A percentile compares a stretch with the other conserved stretches of the same genome.
Conservation (phyloP, 2,888 invertebrate genomes). For the Acleris holmiana region DNA sequence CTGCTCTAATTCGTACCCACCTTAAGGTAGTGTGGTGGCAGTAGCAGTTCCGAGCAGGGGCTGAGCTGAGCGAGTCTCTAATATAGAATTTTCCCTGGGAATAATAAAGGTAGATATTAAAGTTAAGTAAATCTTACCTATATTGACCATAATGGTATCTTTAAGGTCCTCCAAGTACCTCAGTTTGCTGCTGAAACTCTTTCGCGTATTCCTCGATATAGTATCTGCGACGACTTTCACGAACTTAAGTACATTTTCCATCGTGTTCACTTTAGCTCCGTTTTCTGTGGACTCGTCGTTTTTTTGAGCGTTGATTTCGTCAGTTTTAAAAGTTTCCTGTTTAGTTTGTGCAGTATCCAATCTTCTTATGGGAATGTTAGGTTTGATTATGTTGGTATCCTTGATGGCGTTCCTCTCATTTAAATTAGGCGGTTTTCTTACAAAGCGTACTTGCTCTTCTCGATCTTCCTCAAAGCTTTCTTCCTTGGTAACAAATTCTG, state of each 20-base stretch:
- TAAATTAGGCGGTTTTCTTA: constrained; percentile 18
- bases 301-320: neutral
- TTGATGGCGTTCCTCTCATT: constrained; percentile 12
- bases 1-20: too few relatives aligned
- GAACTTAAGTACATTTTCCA: constrained; percentile 63
- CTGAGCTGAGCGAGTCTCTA: too few relatives aligned
- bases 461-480: constrained; percentile 27
- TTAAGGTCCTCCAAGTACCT: constrained; percentile 84
- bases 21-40: too few relatives aligned
- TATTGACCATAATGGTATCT: constrained; percentile 85
- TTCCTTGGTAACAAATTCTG: constrained; percentile 38
- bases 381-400: constrained; percentile 11
- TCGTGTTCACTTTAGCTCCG: constrained; percentile 51
- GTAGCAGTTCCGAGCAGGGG: too few relatives aligned
- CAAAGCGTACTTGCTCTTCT: constrained; percentile 11
- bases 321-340: neutral
- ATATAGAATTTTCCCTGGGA: too few relatives aligned
- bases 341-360: constrained; percentile 10
- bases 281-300: constrained; percentile 27
- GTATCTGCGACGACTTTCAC: constrained; percentile 70
- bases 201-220: constrained; percentile 66
- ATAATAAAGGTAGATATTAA: neutral
- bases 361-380: constrained; percentile 24
- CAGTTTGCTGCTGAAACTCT: constrained; percentile 82
- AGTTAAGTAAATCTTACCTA: constrained; percentile 81